Evolutionary conservation across 2,797 vertebrate genomes (phyloP), one percentile per base, ranked within the genome.

Genomic region (Zonotrichia albicollis): DNA sequence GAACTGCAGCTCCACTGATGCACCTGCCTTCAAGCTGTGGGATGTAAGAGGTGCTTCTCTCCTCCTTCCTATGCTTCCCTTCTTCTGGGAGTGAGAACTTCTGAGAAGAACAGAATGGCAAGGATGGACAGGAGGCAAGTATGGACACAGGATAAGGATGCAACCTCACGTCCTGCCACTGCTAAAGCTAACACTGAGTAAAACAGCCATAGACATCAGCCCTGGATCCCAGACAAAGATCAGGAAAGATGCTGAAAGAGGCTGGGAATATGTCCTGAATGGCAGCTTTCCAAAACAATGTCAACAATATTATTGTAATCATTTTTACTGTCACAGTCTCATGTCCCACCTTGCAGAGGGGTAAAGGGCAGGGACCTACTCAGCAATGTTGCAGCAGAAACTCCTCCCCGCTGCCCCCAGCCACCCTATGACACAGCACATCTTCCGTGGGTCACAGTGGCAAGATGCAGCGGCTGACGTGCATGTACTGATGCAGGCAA

Each of bases 401-500:
- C 40, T n/a, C 15, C 30, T 57, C 32, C 53, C 29, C 0, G 0
- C 19, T 73, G 46, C 10, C 27, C 29, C 22, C 40, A 45, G 65
- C 20, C 61, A 53, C n/a, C 22, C 18, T 7, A 42, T 67, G 40
- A 16, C 9, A 21, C 29, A 58, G 46, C 60, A 57, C 25, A 55
- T 25, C 34, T 53, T 43, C 20, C 1, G 0, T 3, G 57, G 62
- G 54, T 36, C 61, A 50, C 3, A 2, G 36, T 0, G 1, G 45
- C 16, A 42, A 42, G 27, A 29, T 0, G 1, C 32, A 50, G 80
- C 32, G 71, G 57, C 38, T 30, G 72, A 23, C 1, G 2, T 3
- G 18, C 58, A 23, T 5, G 4, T 42, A 53, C 42, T 3, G 26
- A 29, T 6, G 36, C 34, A 48, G 48, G 65, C 76, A 54, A 66